Percentiles rank a stretch among this genome's conserved stretches.
These are phyloP conservation scores for Charadrius vociferus DNA, from an alignment of 2,113 vertebrate species.

Conservation along the genomic window DNA sequence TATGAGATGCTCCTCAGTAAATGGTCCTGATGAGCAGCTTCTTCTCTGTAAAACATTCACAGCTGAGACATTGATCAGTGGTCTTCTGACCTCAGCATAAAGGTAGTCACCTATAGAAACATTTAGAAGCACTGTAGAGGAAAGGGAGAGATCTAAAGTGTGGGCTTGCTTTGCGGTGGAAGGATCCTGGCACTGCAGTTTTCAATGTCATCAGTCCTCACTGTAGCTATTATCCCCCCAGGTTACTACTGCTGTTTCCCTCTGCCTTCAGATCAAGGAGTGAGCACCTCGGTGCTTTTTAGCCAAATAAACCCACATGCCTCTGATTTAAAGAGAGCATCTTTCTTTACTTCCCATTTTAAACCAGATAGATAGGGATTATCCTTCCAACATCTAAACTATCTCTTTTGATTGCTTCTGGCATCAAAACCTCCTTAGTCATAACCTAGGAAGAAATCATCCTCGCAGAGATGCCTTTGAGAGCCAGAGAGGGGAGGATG, in stretches of 20 bases:
- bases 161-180: neutral
- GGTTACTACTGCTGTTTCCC: neutral
- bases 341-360: conserved; percentile 1
- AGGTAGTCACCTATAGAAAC: neutral
- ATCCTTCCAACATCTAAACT: neutral
- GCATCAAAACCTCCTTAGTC: neutral
- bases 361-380: neutral
- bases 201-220: neutral
- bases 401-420: neutral
- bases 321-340: neutral
- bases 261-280: neutral
- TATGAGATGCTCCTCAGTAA: neutral
- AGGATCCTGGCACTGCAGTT: neutral
- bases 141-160: neutral
- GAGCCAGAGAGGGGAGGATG: neutral
- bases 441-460: neutral
- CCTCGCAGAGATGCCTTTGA: neutral
- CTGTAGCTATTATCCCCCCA: neutral
- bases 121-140: neutral
- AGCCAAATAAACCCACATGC: neutral
- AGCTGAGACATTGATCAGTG: neutral
- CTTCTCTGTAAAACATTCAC: neutral
- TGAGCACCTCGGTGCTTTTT: rapidly evolving
- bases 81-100: neutral
- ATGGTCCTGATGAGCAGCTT: neutral